Evolutionary conservation across 2,113 vertebrate species (phyloP), one percentile per base, ranked within the genome.

Genomic region (Coryphaenoides rupestris): DNA sequence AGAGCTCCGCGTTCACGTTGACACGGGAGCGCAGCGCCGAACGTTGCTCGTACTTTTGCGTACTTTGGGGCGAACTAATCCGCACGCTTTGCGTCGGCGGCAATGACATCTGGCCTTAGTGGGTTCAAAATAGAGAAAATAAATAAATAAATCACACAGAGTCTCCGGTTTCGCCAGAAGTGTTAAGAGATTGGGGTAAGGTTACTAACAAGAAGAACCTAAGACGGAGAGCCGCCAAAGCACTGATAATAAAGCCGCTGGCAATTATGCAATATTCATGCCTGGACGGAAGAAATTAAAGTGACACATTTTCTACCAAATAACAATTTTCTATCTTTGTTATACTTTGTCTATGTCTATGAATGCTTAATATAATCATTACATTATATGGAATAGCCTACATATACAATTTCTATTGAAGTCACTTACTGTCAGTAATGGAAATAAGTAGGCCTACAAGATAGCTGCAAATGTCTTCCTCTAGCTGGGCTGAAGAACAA

Each of bases 111-210:
- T 40, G 13, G 9, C 71, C 57, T 54, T 64, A 63, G 72, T 69
- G 70, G 65, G 49, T 63, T 63, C 63, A 79, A 85, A 84, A 79
- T 56, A 53, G 54, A 14, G 23, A 63, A 63, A 66, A 87, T 90
- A 33, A 90, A 90, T 88, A 84, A 88, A 72, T 87, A 73, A 89
- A 79, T 14, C 33, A 50, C 47, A 70, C 45, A 61, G 70, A 61
- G 83, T 70, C 65, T 89, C 80, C 49, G 40, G 73, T 90, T 79
- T 85, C 86, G 45, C 62, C 71, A 73, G 70, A 84, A 73, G 79
- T 85, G 82, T 87, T 87, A 87, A 79, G 54, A 64, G 67, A 68
- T 23, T 62, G 77, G 77, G 76, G 40, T 89, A 78, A 15, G 49
- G 66, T 90, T 88, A 82, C 88, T 58, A 17, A 66, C 55, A 55